Base-by-base conservation (phyloP, 2,888 invertebrate species). In the Tetranychus truncatus region DNA sequence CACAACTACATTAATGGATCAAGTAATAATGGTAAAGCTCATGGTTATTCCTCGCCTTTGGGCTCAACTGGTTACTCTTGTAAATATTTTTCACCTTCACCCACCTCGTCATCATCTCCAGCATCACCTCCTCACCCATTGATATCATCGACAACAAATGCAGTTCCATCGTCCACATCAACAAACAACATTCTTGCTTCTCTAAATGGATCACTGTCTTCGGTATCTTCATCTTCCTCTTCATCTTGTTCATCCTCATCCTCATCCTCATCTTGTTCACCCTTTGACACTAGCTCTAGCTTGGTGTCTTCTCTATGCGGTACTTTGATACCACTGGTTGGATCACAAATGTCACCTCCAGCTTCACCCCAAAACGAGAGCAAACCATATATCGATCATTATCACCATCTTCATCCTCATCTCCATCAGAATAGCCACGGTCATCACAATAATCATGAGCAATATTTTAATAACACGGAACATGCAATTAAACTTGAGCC, bases 301-400 rank as follows among this genome's bases (percentile, higher is more conserved):
- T 55, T 55, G 6, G 15, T 55, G 9, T 55, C 55, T 0, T 55
- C 55, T 9, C 15, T 55, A 6, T 15, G 55, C 3, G 55, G 4
- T 7, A 55, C 55, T 15, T 7, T 55, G 6, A 15, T 55, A 2
- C 55, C 55, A 15, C 15, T 15, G 6, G 15, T 55, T 55, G 55
- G 55, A 55, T 55, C 55, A 7, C 72, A 72, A 72, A 72, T 72
- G 72, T 72, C 72, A 45, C 72, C 72, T n/a, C 72, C 72, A 72
- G 34, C 72, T 15, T 45, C 72, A 72, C 72, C 72, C 15, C 69
- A 18, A 11, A 69, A 69, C 20, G 69, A 69, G 21, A 69, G 5
- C 1, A 69, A 69, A 21, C 69, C 69, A 7, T 69, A 20, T 24
- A 20, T 69, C 21, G 20, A 69, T 69, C 24, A 20, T 11, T 69